Conservation (phyloP, 1,140 invertebrate species). For the Sesamia nonagrioides region DNA sequence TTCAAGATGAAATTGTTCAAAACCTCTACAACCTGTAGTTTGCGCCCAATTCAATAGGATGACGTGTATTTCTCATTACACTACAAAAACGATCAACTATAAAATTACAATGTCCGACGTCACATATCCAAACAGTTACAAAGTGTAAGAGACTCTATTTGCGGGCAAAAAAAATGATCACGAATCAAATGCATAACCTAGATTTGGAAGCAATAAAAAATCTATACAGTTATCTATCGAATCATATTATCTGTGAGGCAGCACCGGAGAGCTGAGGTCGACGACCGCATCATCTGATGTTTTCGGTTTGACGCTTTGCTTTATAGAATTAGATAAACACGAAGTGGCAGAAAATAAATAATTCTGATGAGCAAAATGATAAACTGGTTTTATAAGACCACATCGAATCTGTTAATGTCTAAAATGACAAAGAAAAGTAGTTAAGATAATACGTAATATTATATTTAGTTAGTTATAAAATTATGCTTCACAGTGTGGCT, state of each 20-base stretch:
- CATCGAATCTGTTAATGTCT: conserved; percentile 14
- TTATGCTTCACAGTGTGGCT: neutral
- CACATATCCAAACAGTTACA: conserved; percentile 56
- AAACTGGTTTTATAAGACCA: conserved; percentile 25
- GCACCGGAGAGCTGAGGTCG: conserved; percentile 70
- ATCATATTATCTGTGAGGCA: conserved; percentile 78
- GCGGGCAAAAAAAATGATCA: conserved; percentile 64
- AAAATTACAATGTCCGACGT: conserved; percentile 46
- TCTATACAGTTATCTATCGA: conserved; percentile 84
- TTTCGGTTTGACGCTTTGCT: conserved; percentile 67
- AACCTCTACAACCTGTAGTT: conserved; percentile 18
- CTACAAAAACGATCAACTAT: conserved; percentile 40
- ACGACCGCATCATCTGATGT: conserved; percentile 69
- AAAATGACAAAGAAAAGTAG: neutral
- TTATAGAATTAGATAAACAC: conserved; percentile 65
- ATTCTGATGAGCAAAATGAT: conserved; percentile 7
- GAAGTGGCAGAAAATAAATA: conserved; percentile 51
- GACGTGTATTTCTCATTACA: conserved; percentile 43
- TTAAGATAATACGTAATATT: neutral
- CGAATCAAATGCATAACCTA: conserved; percentile 80
- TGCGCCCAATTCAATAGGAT: conserved; percentile 25
- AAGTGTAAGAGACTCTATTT: conserved; percentile 55
- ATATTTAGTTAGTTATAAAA: conserved; percentile 6
- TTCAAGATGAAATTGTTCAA: neutral
- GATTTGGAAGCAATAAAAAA: conserved; percentile 77